Evolutionary conservation across 2,113 vertebrate species (phyloP).

Genomic region (Trematocara unimaculatum): DNA sequence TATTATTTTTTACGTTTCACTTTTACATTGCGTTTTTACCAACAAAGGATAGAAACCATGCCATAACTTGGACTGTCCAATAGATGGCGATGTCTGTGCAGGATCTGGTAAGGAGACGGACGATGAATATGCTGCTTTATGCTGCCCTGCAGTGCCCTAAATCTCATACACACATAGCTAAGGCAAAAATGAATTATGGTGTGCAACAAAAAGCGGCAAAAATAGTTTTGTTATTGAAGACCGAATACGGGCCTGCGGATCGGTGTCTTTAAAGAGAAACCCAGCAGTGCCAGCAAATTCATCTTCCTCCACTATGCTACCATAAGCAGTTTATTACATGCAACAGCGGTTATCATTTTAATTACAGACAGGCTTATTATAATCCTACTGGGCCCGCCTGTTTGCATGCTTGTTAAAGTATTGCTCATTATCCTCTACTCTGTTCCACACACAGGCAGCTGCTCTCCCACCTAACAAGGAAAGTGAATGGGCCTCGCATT

Average conservation of each 20-base stretch:
- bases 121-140: not conserved
- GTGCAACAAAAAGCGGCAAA: not conserved
- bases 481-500: not conserved
- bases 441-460: not conserved
- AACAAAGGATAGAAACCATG: not conserved
- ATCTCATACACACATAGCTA: not conserved
- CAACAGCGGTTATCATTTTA: slow-evolving; percentile 36
- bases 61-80: not conserved
- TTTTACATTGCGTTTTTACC: not conserved
- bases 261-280: not conserved
- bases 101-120: not conserved
- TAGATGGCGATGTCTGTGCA: slow-evolving; percentile 20
- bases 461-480: not conserved
- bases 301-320: not conserved
- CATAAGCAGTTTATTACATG: slow-evolving; percentile 20
- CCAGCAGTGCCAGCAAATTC: not conserved
- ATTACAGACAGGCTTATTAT: slow-evolving; percentile 35
- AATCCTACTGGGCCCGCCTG: not conserved
- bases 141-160: not conserved
- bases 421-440: not conserved
- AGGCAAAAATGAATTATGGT: not conserved
- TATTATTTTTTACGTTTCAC: not conserved
- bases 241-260: not conserved
- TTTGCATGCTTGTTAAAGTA: slow-evolving; percentile 8
- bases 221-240: not conserved